These are phyloP conservation scores for Philopedon plagiatum DNA, from an alignment of 2,888 invertebrate genomes.

Conservation along the genomic window DNA sequence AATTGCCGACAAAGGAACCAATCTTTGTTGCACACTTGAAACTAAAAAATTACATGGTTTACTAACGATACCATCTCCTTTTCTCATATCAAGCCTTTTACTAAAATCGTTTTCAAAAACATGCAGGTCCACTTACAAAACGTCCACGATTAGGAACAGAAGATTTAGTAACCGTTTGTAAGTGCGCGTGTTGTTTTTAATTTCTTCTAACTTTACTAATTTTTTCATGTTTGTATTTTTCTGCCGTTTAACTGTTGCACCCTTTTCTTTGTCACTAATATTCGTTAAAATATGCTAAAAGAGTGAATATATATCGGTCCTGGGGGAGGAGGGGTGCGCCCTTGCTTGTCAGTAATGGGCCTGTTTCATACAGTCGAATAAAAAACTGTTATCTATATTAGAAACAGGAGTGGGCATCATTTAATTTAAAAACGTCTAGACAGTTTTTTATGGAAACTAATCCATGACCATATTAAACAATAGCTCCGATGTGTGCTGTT, in stretches of 20 bases:
- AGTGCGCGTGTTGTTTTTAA: slow-evolving; percentile 38
- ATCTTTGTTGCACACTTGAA: too few species aligned
- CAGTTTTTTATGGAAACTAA: too few species aligned
- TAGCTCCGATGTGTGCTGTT: too few species aligned
- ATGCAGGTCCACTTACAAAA: slow-evolving; percentile 48
- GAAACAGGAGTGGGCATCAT: too few species aligned
- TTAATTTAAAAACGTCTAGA: too few species aligned
- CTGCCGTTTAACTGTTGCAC: slow-evolving; percentile 5
- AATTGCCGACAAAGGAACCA: too few species aligned
- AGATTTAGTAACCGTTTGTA: slow-evolving; percentile 42
- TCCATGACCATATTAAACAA: too few species aligned
- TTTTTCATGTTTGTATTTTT: slow-evolving; percentile 24
- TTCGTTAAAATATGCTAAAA: neutral
- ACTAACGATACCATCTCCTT: slow-evolving; percentile 4
- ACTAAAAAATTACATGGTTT: neutral
- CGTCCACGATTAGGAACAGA: slow-evolving; percentile 44
- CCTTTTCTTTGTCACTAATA: slow-evolving; percentile 10
- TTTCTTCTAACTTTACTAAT: slow-evolving; percentile 21
- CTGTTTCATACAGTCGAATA: too few species aligned
- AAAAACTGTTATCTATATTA: too few species aligned
- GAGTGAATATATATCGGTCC: too few species aligned
- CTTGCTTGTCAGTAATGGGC: too few species aligned
- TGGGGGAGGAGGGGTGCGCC: too few species aligned
- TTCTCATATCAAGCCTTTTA: slow-evolving; percentile 18
- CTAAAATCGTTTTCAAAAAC: slow-evolving; percentile 40